These are phyloP conservation scores for Hyperoplus lanceolatus DNA, from an alignment of 2,797 vertebrate genomes.

Conservation along the genomic window DNA sequence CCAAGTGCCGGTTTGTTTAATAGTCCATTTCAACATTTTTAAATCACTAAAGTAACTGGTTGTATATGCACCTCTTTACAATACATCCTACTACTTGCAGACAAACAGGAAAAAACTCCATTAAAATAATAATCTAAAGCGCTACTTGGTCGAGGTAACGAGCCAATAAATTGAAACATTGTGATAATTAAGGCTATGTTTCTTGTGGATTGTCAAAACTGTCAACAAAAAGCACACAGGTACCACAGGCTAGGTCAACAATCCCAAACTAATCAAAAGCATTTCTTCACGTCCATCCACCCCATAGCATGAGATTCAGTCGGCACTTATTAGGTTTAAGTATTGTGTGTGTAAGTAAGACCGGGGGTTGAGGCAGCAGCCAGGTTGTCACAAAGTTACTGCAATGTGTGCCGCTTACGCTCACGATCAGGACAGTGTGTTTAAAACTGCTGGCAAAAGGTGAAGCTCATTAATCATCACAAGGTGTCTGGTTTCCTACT, in stretches of 20 bases:
- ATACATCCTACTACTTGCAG: neutral
- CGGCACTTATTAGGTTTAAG: constrained; percentile 10
- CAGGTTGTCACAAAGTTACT: constrained; percentile 32
- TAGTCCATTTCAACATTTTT: neutral
- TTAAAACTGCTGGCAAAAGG: constrained; percentile 54
- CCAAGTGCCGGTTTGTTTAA: neutral
- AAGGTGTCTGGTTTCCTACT: constrained; percentile 25
- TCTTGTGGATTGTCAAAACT: neutral
- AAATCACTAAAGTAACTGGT: neutral
- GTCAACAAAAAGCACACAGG: neutral
- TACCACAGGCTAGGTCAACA: constrained; percentile 1
- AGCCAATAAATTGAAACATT: neutral
- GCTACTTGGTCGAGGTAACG: neutral
- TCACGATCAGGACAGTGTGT: constrained; percentile 33
- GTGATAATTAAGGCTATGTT: neutral
- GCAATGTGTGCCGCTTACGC: constrained; percentile 19
- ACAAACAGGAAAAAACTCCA: neutral
- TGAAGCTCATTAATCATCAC: constrained; percentile 65
- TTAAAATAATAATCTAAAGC: too few species aligned
- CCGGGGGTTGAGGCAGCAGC: neutral
- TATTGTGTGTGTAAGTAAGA: neutral
- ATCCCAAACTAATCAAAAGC: constrained; percentile 21
- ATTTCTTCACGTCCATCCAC: constrained; percentile 16
- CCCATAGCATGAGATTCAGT: constrained; percentile 40
- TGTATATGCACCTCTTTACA: neutral